phyloP scores from a whole-genome alignment of 1,140 invertebrate species.

The Drosophila saltans region DNA sequence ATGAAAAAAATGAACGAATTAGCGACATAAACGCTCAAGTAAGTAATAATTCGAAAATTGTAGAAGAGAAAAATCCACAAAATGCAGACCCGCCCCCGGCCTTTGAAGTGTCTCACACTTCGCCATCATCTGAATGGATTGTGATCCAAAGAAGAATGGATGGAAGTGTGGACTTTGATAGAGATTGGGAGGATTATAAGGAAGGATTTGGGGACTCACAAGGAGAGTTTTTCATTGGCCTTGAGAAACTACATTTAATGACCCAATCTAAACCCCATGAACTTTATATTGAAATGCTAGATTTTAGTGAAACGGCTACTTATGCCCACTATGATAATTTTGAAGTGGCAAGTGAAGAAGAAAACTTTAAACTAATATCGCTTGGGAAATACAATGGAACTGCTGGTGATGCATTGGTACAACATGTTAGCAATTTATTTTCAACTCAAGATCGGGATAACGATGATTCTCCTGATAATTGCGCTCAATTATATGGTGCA shows the following conservation, averaged over 20 bases:
- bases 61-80: not conserved
- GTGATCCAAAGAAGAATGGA: slow-evolving; percentile 86
- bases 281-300: slow-evolving; percentile 86
- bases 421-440: slow-evolving; percentile 87
- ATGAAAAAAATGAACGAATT: not conserved
- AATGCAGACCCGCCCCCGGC: not conserved
- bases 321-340: slow-evolving; percentile 87
- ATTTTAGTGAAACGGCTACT: slow-evolving; percentile 84
- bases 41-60: not conserved
- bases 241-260: slow-evolving; percentile 85
- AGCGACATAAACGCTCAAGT: not conserved
- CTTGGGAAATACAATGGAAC: slow-evolving; percentile 87
- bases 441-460: slow-evolving; percentile 88
- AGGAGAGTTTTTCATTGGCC: slow-evolving; percentile 86
- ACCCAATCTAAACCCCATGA: slow-evolving; percentile 85
- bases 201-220: slow-evolving; percentile 86
- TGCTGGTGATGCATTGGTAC: slow-evolving; percentile 86
- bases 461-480: slow-evolving; percentile 87
- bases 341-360: slow-evolving; percentile 85
- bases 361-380: slow-evolving; percentile 86
- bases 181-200: slow-evolving; percentile 86
- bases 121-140: slow-evolving; percentile 85
- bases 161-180: slow-evolving; percentile 86
- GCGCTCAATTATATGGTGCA: slow-evolving; percentile 85
- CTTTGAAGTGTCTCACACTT: not conserved